Evolutionary conservation across 2,113 vertebrate species (phyloP).

Genomic region (Myotis yumanensis): DNA sequence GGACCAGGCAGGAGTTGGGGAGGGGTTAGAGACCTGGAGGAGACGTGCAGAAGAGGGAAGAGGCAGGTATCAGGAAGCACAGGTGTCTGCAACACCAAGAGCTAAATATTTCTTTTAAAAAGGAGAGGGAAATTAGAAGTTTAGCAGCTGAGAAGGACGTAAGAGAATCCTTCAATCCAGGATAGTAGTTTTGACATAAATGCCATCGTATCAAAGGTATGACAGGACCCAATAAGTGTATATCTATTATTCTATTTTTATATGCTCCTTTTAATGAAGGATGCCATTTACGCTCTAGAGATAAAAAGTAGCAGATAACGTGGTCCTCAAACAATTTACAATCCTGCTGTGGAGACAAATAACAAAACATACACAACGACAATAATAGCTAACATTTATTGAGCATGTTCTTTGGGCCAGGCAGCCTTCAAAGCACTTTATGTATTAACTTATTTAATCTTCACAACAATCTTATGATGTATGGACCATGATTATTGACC

Average conservation of each 20-base stretch:
- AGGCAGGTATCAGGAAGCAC: not conserved
- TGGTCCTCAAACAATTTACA: not conserved
- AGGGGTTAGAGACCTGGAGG: not conserved
- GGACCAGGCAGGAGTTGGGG: not conserved
- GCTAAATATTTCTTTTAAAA: not conserved
- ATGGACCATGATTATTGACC: not conserved
- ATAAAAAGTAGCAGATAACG: not conserved
- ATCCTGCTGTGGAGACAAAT: not conserved
- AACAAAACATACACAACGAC: not conserved
- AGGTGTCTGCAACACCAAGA: not conserved
- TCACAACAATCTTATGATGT: not conserved
- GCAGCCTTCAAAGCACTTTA: slow-evolving; percentile 17
- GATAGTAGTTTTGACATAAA: not conserved
- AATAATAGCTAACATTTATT: not conserved
- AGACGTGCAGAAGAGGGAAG: not conserved
- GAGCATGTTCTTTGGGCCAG: not conserved
- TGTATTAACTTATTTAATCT: not conserved
- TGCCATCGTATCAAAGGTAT: not conserved
- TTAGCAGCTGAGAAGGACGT: not conserved
- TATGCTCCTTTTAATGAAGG: not conserved
- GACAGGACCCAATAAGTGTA: not conserved
- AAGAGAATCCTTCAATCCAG: not conserved
- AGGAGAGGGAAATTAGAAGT: not conserved
- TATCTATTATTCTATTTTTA: not conserved
- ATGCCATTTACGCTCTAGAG: slow-evolving; percentile 2